Conservation (phyloP, 2,888 invertebrate species). For the Cryptus viduatorius region DNA sequence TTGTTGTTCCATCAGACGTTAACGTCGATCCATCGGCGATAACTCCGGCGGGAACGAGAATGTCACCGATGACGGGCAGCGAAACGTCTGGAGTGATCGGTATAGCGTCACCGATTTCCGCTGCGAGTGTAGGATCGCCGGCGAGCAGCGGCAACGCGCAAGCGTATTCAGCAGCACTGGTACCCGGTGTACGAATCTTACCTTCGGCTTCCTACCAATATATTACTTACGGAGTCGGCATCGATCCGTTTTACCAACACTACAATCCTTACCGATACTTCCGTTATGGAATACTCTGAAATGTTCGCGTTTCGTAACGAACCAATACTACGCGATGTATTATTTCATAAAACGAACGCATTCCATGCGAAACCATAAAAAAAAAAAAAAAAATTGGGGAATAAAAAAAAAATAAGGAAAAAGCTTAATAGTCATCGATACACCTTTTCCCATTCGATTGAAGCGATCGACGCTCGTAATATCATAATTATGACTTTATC, state of each 20-base stretch:
- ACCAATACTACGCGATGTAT: not conserved
- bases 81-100: not conserved
- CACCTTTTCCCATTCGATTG: not conserved
- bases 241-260: conserved; percentile 57
- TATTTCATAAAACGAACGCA: conserved; percentile 23
- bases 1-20: conserved; percentile 21
- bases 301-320: not conserved
- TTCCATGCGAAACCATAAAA: conserved; percentile 16
- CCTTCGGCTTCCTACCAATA: conserved; percentile 22
- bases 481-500: conserved; percentile 62
- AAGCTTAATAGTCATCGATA: not conserved
- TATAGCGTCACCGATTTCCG: conserved; percentile 15
- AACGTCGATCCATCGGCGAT: conserved; percentile 27
- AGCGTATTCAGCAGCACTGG: conserved; percentile 4
- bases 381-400: not conserved
- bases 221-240: conserved; percentile 49
- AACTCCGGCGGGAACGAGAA: conserved; percentile 51
- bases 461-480: conserved; percentile 22
- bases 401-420: conserved; percentile 13
- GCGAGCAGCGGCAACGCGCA: not conserved
- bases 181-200: conserved; percentile 16
- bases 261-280: conserved; percentile 63
- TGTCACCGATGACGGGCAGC: not conserved
- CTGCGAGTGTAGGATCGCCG: conserved; percentile 10
- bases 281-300: conserved; percentile 51